phyloP scores from a whole-genome alignment of 2,797 vertebrate species.

The Spondyliosoma cantharus region DNA sequence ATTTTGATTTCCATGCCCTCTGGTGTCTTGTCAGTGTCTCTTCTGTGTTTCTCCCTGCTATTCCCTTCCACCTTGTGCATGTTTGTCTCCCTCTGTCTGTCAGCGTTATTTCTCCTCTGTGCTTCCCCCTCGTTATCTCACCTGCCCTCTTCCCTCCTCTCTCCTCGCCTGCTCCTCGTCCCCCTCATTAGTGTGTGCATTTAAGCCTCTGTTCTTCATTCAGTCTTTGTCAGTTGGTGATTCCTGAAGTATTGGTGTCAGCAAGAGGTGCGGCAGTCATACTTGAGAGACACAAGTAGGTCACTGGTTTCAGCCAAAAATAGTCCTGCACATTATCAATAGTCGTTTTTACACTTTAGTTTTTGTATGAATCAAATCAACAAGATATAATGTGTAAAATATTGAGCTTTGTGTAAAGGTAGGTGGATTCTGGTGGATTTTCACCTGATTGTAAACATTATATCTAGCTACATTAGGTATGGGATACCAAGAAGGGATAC shows the following conservation, averaged over 20 bases:
- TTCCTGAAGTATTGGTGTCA: not conserved
- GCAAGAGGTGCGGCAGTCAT: not conserved
- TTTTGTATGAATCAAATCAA: not conserved
- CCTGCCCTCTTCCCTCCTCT: no score
- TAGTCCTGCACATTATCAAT: not conserved
- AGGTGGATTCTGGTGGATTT: not conserved
- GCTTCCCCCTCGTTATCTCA: no score
- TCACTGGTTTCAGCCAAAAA: not conserved
- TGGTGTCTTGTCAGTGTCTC: no score
- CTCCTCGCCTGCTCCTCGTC: no score
- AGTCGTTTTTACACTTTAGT: not conserved
- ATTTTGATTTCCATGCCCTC: no score
- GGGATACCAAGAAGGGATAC: slow-evolving; percentile 13
- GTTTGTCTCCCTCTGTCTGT: no score
- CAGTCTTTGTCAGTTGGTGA: no score
- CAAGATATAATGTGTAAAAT: not conserved
- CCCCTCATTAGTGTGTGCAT: no score
- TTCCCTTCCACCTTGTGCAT: no score
- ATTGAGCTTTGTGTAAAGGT: not conserved
- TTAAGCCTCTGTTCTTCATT: no score
- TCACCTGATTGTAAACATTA: slow-evolving; percentile 12
- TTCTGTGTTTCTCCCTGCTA: no score
- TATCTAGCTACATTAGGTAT: not conserved
- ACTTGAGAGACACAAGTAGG: not conserved
- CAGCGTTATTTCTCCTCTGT: no score